phyloP scores from a whole-genome alignment of 1,140 invertebrate genomes.

The Ceratina japonica region DNA sequence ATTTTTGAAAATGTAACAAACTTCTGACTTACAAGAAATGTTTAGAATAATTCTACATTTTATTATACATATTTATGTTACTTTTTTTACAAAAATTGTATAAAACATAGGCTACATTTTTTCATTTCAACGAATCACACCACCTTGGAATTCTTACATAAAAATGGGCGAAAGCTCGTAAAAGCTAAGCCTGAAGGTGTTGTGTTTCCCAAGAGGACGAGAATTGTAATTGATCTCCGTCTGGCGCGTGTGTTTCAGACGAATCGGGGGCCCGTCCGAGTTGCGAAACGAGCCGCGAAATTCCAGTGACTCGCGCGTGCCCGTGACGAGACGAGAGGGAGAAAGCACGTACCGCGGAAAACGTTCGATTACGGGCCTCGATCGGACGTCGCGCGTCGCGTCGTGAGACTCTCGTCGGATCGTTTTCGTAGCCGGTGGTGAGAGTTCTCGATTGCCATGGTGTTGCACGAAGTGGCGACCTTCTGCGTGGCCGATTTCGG shows the following conservation, averaged over 20 bases:
- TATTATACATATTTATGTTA: no score
- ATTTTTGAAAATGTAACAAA: no score
- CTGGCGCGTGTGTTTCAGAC: constrained; percentile 25
- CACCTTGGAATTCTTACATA: no score
- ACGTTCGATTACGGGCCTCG: constrained; percentile 22
- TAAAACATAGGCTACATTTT: no score
- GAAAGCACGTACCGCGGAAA: constrained; percentile 9
- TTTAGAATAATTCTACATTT: no score
- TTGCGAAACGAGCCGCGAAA: constrained; percentile 19
- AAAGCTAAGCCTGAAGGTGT: background rate
- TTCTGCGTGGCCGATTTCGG: constrained; percentile 50
- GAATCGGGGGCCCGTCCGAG: constrained; percentile 4
- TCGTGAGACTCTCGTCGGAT: constrained; percentile 28
- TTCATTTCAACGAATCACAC: no score
- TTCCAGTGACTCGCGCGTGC: constrained; percentile 25
- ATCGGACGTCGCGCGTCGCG: constrained; percentile 26
- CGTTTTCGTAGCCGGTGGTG: constrained; percentile 35
- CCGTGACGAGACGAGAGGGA: background rate
- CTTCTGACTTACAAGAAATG: no score
- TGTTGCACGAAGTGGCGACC: constrained; percentile 60
- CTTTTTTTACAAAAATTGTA: no score
- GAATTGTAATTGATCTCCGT: background rate
- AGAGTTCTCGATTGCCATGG: constrained; percentile 62
- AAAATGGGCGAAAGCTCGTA: no score
- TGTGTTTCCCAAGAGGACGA: background rate